A percentile compares a stretch with the other conserved stretches of the same genome.
These are phyloP conservation scores for Chironomus riparius DNA, from an alignment of 2,888 invertebrate species.

Conservation along the genomic window DNA sequence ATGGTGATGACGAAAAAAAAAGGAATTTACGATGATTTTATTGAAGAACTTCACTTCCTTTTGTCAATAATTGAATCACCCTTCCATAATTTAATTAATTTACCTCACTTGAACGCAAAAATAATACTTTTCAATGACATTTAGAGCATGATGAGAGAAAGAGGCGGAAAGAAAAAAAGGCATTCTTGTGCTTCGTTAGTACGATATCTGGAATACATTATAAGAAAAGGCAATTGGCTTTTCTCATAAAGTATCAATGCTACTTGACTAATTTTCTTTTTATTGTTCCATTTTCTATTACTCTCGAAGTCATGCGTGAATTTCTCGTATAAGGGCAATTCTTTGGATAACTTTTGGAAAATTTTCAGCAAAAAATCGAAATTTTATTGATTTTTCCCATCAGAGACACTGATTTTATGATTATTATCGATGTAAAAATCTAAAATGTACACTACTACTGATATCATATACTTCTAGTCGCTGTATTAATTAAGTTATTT, in stretches of 20 bases:
- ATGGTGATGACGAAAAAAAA: no score
- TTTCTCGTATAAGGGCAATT: no score
- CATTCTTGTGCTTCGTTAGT: neutral
- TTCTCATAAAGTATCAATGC: neutral
- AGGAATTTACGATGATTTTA: no score
- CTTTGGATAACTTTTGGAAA: no score
- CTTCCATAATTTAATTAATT: slow-evolving; percentile 26
- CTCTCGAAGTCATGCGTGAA: neutral
- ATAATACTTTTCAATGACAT: neutral
- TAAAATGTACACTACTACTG: no score
- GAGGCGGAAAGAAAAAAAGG: neutral
- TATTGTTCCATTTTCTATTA: neutral
- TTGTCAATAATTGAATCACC: slow-evolving; percentile 23
- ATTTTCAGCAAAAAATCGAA: no score
- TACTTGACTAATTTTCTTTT: neutral
- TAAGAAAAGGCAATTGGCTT: neutral
- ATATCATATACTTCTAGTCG: no score
- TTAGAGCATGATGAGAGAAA: neutral
- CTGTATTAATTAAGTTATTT: no score
- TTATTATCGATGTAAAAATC: no score
- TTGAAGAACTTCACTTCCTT: neutral
- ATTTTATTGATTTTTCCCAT: no score
- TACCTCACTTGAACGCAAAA: slow-evolving; percentile 16
- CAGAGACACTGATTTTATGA: no score
- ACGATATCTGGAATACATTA: neutral